Base-by-base conservation (phyloP, 2,113 vertebrate genomes). In the Gasterosteus nipponicus region DNA sequence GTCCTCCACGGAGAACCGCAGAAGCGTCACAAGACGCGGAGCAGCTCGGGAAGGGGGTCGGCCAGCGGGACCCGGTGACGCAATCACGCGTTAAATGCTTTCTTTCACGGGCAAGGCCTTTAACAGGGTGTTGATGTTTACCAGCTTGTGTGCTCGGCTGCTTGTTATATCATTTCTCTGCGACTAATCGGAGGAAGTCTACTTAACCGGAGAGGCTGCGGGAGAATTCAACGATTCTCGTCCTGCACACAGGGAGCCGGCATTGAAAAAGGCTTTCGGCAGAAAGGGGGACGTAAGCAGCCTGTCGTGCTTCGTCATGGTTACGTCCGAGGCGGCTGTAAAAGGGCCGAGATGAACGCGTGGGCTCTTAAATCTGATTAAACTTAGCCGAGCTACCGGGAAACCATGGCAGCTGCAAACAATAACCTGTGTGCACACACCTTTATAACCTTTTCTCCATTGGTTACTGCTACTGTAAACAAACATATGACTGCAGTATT, bases 21-120 rank as follows among this genome's bases (percentile, higher is more conserved):
- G 64, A 75, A 2, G 44, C 82, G 91, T 89, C 89, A 90, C 82
- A 91, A 88, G 86, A 89, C 19, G 49, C 46, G 31, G 7, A 10
- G 53, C 31, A 22, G 53, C 39, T 44, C 2, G 3, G 16, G n/a
- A 33, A 8, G n/a, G 3, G 35, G 46, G 22, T 71, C 51, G 18
- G 8, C 22, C 3, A 15, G 11, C 57, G n/a, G 8, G 26, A 44
- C 49, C 15, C 7, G 46, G 18, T 51, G 19, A 9, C 10, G 19
- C 49, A 22, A 54, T 54, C n/a, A 26, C 44, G 41, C 11, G 5
- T n/a, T 8, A 59, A 15, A 47, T 2, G 3, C 26, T 63, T 31
- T 22, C 26, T 49, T 10, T 39, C 26, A 70, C n/a, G 63, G 41
- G 2, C 11, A 31, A 5, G 10, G 39, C 31, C 49, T 26, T 33